Evolutionary conservation across 2,888 invertebrate species (phyloP), one percentile per base, ranked within the genome.

Genomic region (Eilema caniola): DNA sequence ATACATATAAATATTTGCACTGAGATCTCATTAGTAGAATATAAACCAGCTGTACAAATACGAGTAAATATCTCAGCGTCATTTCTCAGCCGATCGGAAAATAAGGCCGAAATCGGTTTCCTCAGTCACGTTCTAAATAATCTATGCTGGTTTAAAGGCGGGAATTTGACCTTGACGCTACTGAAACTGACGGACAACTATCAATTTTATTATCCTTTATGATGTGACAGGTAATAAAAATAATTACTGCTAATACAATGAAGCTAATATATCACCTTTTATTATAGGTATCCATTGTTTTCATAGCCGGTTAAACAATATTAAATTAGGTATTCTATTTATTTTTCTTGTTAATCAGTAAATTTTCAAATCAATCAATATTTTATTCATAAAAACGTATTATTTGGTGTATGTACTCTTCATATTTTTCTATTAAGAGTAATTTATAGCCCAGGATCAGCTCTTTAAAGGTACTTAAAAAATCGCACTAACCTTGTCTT

Each of bases 191-290:
- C 72, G 72, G 62, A 71, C 66, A 73, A 70, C 53, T 68, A 72
- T 72, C 77, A 74, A 79, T 86, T 82, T 83, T 85, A 79, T 86
- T 82, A 83, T 85, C 77, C 77, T 82, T 78, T 75, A 77, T 66
- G 77, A 66, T 66, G 71, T 70, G 66, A 76, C 71, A 76, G 47
- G 8, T n/a, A n/a, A 56, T 70, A 62, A 72, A 69, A 71, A 61
- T 70, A 63, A 59, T 33, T 56, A 56, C 3, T 20, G n/a, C n/a
- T n/a, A 31, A 33, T 23, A 57, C 56, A 56, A 65, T 56, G 56
- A 62, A 33, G 3, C 31, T 24, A 31, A 47, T 25, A 12, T 63
- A 8, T 24, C 24, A 47, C 20, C 16, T 56, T 56, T 31, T 16
- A n/a, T 41, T 25, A 23, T 33, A n/a, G n/a, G n/a, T n/a, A n/a